Evolutionary conservation across 2,797 vertebrate species (phyloP), one percentile per base, ranked within the genome.

Genomic region (Chloroceryle inda): DNA sequence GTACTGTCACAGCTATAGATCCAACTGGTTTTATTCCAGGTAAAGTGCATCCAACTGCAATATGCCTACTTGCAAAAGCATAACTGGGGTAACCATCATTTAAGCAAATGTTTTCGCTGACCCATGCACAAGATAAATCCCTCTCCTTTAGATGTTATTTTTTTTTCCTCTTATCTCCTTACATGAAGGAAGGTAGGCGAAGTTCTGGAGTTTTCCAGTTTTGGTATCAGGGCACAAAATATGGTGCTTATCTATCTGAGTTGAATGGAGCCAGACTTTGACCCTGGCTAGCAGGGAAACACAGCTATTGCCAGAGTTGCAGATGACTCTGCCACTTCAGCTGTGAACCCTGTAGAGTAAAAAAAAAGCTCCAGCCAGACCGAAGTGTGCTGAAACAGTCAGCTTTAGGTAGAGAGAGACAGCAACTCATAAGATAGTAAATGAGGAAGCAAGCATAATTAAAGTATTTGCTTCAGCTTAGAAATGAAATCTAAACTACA

Each of bases 1-100:
- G 94, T 97, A 77, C 49, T 88, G 92, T 94, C 95, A 88, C 87
- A 89, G 92, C 79, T 92, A 95, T 79, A 83, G 50, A 92, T 96
- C 92, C 94, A 96, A 62, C 79, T 94, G 85, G 78, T 92, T 94
- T 94, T 95, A 83, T 92, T 95, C 71, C 80, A 97, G 58, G 80
- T 88, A 91, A 96, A 88, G 64, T 59, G 73, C 35, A 91, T 67
- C 87, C 92, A 93, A 76, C 52, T 79, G 83, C 85, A 96, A 49
- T 93, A 87, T 94, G 61, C 78, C 78, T 87, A 20, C 85, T 89
- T 96, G 88, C 53, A 93, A 77, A 90, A 71, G 40, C 40, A 23
- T 74, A 86, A 88, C 11, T 71, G 59, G 31, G 31, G 50, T 72
- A 94, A 53, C 62, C n/a, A 10, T 67, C 37, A 19, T 61, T 75